These are phyloP conservation scores for Sthenelais limicola DNA, from an alignment of 2,888 invertebrate genomes.

Conservation along the genomic window DNA sequence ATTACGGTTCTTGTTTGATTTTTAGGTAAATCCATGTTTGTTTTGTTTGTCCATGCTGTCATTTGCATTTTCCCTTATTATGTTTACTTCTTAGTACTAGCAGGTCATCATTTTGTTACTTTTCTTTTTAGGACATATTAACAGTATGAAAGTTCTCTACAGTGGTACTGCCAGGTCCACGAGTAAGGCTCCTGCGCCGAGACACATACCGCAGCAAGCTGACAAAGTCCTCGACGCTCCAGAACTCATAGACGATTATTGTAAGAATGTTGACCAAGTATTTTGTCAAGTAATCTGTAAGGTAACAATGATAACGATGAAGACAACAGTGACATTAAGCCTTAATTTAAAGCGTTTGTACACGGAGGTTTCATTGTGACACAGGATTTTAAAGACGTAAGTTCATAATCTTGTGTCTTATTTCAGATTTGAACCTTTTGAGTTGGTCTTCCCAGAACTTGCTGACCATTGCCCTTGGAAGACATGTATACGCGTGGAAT, in stretches of 20 bases:
- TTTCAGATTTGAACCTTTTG: slow-evolving; percentile 85
- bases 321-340: too few species aligned
- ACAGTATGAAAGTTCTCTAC: slow-evolving; percentile 69
- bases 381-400: neutral
- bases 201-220: slow-evolving; percentile 74
- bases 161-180: slow-evolving; percentile 69
- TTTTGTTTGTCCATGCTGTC: neutral
- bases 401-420: neutral
- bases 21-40: neutral
- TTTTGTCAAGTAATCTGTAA: too few species aligned
- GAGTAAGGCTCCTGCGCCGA: slow-evolving; percentile 56
- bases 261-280: slow-evolving; percentile 59
- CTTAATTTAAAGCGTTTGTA: too few species aligned
- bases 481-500: slow-evolving; percentile 89
- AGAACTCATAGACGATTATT: slow-evolving; percentile 96
- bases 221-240: slow-evolving; percentile 98
- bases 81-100: neutral
- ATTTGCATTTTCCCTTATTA: neutral
- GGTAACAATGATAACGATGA: too few species aligned
- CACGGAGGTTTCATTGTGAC: too few species aligned
- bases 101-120: neutral
- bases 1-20: too few species aligned
- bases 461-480: slow-evolving; percentile 91
- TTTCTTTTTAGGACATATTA: slow-evolving; percentile 63
- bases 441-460: slow-evolving; percentile 96